Percentiles rank a stretch among this genome's conserved stretches.
Evolutionary conservation across 1,140 invertebrate species (phyloP).

Genomic region (Glossosoma conforme): DNA sequence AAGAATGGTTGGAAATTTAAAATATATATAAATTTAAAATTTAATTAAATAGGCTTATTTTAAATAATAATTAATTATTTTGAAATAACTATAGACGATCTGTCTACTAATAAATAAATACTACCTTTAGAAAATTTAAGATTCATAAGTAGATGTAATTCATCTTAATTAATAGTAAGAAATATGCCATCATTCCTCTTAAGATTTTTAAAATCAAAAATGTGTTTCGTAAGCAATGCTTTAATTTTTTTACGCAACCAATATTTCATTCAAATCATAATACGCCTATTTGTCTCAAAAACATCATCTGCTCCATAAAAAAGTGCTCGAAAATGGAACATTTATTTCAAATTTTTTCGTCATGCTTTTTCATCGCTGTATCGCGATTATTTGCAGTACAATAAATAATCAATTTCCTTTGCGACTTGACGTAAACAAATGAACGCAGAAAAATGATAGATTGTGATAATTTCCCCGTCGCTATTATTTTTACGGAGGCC

Average conservation of each 20-base stretch:
- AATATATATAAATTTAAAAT: too few relatives aligned
- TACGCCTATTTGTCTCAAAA: neutral
- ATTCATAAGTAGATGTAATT: too few relatives aligned
- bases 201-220: too few relatives aligned
- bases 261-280: neutral
- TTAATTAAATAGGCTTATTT: too few relatives aligned
- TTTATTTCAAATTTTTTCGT: neutral
- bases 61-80: too few relatives aligned
- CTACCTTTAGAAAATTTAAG: too few relatives aligned
- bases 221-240: neutral
- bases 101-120: too few relatives aligned
- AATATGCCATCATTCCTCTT: too few relatives aligned
- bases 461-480: slow-evolving; percentile 4
- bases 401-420: slow-evolving; percentile 2
- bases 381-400: neutral
- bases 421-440: slow-evolving; percentile 8
- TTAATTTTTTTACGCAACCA: neutral
- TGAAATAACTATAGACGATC: too few relatives aligned
- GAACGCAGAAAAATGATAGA: slow-evolving; percentile 1
- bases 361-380: neutral
- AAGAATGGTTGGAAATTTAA: too few relatives aligned
- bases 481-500: slow-evolving; percentile 2
- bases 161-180: too few relatives aligned
- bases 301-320: neutral
- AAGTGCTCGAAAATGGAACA: neutral